Percentiles rank a stretch among this genome's conserved stretches.
Conservation (phyloP, 1,140 invertebrate genomes). For the Drosophila nikananu region DNA sequence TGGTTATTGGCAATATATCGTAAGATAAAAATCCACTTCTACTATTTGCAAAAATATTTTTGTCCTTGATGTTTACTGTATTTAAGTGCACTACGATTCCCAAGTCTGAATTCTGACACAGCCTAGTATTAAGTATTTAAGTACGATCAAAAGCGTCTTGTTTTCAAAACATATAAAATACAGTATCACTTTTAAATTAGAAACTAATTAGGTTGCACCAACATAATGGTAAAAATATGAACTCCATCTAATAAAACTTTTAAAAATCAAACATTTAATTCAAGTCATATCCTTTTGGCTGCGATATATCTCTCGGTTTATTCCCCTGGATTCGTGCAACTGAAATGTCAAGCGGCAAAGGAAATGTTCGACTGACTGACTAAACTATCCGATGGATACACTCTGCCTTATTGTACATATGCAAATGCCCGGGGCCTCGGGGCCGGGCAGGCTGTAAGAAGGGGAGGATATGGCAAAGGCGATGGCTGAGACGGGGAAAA, state of each 20-base stretch:
- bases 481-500: slow-evolving; percentile 4
- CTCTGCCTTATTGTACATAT: slow-evolving; percentile 60
- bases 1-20: no score
- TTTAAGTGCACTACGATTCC: no score
- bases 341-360: slow-evolving; percentile 27
- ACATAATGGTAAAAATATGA: background rate
- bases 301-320: slow-evolving; percentile 4
- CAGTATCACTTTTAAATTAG: background rate
- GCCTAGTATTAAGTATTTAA: no score
- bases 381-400: slow-evolving; percentile 45
- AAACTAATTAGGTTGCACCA: background rate
- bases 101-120: no score
- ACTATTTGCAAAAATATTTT: no score
- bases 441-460: slow-evolving; percentile 7
- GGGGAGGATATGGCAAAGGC: background rate
- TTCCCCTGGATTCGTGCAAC: slow-evolving; percentile 3
- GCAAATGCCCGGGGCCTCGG: slow-evolving; percentile 46
- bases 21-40: no score
- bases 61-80: no score
- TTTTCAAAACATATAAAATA: background rate
- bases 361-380: slow-evolving; percentile 31
- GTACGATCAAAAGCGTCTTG: no score
- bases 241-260: background rate
- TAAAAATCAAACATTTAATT: background rate
- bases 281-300: background rate